Evolutionary conservation across 2,797 vertebrate species (phyloP), one percentile per base, ranked within the genome.

Genomic region (Thunnus albacares): DNA sequence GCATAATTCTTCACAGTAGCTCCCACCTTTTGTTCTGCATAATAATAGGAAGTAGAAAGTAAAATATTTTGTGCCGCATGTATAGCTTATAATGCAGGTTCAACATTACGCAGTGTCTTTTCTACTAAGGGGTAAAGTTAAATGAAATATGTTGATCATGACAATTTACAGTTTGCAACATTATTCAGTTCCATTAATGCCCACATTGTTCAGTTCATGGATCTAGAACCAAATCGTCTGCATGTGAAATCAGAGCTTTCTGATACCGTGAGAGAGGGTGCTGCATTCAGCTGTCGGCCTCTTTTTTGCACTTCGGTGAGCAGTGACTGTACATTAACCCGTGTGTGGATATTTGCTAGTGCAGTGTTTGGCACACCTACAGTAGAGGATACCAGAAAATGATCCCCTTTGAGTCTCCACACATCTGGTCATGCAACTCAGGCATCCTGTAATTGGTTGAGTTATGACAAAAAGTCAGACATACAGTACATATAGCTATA

Each of bases 171-270:
- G 30, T 35, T 77, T 57, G 3, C 30, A 59, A 28, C 28, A 38
- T 75, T 61, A 14, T 35, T 33, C 12, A 22, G 10, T 45, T 45
- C 24, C 11, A 57, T 75, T 58, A 52, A 30, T 55, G 33, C 18
- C 24, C 6, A 17, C 5, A 51, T 57, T 61, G 20, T 52, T 14
- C 15, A 24, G 30, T 64, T 5, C 26, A 12, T 22, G 57, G 41
- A 22, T 20, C 30, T 6, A 35, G 38, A 45, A 45, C 22, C 1
- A 9, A 47, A 57, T 57, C 9, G 6, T 20, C 3, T 15, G 20
- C 51, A n/a, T 57, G 33, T 62, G 33, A 35, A 69, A 20, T 7
- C 20, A 57, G 41, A 63, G 26, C n/a, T 65, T 35, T 60, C 33
- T 3, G 10, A 26, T 61, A 28, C 20, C 2, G 18, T 7, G 3